Conservation (phyloP, 2,797 vertebrate genomes). For the Lutjanus argentimaculatus region DNA sequence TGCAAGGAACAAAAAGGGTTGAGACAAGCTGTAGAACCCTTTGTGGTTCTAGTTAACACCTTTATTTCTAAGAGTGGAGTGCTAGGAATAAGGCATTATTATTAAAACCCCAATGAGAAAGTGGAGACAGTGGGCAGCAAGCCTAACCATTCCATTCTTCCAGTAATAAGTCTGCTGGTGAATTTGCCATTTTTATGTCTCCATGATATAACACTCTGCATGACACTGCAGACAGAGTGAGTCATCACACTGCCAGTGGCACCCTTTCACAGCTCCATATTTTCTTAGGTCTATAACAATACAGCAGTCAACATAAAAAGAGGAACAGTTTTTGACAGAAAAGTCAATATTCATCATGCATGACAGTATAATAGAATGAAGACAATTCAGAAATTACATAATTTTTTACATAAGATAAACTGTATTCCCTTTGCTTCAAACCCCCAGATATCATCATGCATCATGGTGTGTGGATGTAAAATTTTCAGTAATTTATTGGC, state of each 20-base stretch:
- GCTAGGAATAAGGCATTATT: background rate
- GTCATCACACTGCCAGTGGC: slow-evolving; percentile 27
- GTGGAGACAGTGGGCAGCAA: background rate
- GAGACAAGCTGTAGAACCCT: too few relatives aligned
- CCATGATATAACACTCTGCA: slow-evolving; percentile 18
- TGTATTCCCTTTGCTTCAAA: background rate
- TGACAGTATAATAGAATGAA: background rate
- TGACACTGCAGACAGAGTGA: slow-evolving; percentile 37
- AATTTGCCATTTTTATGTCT: slow-evolving; percentile 16
- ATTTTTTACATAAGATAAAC: background rate
- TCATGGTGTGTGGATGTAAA: background rate
- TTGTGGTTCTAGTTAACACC: too few relatives aligned
- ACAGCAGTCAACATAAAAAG: background rate
- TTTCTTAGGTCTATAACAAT: background rate
- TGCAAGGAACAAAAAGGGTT: too few relatives aligned
- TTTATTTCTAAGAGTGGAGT: background rate
- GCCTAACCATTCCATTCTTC: background rate
- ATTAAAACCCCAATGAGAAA: background rate
- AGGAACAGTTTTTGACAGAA: background rate
- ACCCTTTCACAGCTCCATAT: background rate
- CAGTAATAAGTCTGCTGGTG: background rate
- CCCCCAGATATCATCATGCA: background rate
- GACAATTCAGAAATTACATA: background rate
- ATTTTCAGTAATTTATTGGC: too few relatives aligned
- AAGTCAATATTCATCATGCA: background rate